phyloP scores from a whole-genome alignment of 2,797 vertebrate genomes.

The Harpagifer antarcticus region DNA sequence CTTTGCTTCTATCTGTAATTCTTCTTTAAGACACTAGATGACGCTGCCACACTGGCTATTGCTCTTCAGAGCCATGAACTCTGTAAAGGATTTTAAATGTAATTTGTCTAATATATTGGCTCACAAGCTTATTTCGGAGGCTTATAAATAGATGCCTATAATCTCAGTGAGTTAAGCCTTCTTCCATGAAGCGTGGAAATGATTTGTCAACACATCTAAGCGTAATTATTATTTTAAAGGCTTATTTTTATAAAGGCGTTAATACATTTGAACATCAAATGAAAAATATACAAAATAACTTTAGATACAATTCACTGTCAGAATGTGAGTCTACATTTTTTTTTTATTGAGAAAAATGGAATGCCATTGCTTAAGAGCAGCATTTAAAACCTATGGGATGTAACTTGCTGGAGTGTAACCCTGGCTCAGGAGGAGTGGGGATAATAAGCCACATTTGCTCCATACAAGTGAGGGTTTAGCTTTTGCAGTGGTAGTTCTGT shows the following conservation, averaged over 20 bases:
- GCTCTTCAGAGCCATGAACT: conserved; percentile 19
- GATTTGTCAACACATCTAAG: conserved; percentile 29
- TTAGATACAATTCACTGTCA: not conserved
- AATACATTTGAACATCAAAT: not conserved
- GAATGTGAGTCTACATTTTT: not conserved
- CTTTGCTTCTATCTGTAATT: conserved; percentile 5
- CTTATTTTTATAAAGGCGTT: not conserved
- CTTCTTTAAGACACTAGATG: conserved; percentile 43
- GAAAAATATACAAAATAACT: not conserved
- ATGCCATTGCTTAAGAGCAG: not conserved
- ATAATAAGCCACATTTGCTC: not conserved
- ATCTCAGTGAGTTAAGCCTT: conserved; percentile 39
- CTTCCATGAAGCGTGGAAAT: conserved; percentile 14
- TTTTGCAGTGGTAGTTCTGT: conserved; percentile 30
- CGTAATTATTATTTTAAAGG: conserved; percentile 14
- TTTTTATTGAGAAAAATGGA: not conserved
- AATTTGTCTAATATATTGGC: conserved; percentile 59
- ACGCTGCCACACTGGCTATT: conserved; percentile 23
- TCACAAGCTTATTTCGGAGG: conserved; percentile 42
- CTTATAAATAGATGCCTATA: conserved; percentile 55
- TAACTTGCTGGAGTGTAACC: conserved; percentile 28
- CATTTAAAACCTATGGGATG: conserved; percentile 6
- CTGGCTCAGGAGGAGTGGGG: not conserved
- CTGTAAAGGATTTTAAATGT: conserved; percentile 53
- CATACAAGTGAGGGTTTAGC: conserved; percentile 9